Evolutionary conservation across 2,797 vertebrate species (phyloP).

Genomic region (Rhynchonycteris naso): DNA sequence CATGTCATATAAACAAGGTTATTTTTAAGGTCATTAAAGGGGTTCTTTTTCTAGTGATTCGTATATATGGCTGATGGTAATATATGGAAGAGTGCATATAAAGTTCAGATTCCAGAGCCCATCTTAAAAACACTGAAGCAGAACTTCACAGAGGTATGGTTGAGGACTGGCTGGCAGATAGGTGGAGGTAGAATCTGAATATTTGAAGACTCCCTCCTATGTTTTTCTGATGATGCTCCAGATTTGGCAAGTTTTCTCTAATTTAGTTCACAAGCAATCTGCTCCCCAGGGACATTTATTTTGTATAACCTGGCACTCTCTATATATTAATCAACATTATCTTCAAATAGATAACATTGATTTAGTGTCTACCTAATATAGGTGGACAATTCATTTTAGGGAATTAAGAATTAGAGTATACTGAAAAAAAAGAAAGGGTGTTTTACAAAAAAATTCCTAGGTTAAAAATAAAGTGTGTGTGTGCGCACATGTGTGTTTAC

Average conservation of each 20-base stretch:
- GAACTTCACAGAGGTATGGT: not conserved
- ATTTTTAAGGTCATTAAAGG: not conserved
- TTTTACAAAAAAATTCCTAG: not conserved
- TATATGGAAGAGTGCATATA: not conserved
- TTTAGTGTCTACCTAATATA: conserved; percentile 62
- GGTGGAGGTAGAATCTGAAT: not conserved
- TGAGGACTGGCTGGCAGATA: not conserved
- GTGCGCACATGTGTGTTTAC: fast-evolving
- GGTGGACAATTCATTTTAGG: conserved; percentile 55
- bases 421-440: not conserved
- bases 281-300: conserved; percentile 57
- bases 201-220: not conserved
- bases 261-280: conserved; percentile 46
- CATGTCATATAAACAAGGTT: not conserved
- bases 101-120: not conserved
- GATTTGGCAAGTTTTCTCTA: not conserved
- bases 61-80: not conserved
- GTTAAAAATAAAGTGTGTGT: conserved; percentile 8
- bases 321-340: conserved; percentile 67
- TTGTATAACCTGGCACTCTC: conserved; percentile 50
- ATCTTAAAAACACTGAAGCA: not conserved
- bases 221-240: not conserved
- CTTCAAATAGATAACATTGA: conserved; percentile 69
- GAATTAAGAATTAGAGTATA: conserved; percentile 36
- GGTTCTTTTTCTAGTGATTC: not conserved